phyloP scores from a whole-genome alignment of 2,113 vertebrate species.

The Hippocampus abdominalis region DNA sequence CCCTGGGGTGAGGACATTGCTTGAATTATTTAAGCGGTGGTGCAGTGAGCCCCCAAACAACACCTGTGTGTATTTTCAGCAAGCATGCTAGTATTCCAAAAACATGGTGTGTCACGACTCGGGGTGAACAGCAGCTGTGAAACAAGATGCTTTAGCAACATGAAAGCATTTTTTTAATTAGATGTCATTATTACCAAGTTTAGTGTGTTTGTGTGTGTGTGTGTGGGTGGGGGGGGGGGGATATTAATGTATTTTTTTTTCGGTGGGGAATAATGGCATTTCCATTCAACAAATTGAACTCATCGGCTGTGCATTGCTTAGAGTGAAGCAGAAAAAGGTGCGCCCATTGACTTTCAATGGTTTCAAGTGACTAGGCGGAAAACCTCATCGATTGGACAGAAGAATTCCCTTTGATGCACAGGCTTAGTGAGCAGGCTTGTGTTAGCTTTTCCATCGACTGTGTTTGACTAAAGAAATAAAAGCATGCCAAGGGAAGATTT shows the following conservation, averaged over 20 bases:
- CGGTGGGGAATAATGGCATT: too few species aligned
- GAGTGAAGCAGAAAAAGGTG: background rate
- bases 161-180: too few species aligned
- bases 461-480: constrained; percentile 15
- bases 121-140: background rate
- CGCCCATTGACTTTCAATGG: background rate
- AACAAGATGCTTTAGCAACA: background rate
- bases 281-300: too few species aligned
- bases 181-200: background rate
- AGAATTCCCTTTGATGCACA: constrained; percentile 7
- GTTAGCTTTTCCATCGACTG: constrained; percentile 1
- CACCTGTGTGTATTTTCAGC: constrained; percentile 21
- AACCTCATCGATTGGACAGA: background rate
- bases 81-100: constrained; percentile 13
- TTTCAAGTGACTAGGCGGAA: background rate
- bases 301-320: background rate
- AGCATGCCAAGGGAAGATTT: constrained; percentile 7
- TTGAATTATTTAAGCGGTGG: constrained; percentile 51
- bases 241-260: background rate
- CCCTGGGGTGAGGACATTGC: constrained; percentile 33
- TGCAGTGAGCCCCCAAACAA: constrained; percentile 27
- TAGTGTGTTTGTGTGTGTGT: background rate
- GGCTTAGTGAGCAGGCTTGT: constrained; percentile 2
- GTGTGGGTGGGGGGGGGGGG: too few species aligned
- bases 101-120: background rate